Evolutionary conservation across 1,140 invertebrate genomes (phyloP).

Genomic region (Cydia splendana): DNA sequence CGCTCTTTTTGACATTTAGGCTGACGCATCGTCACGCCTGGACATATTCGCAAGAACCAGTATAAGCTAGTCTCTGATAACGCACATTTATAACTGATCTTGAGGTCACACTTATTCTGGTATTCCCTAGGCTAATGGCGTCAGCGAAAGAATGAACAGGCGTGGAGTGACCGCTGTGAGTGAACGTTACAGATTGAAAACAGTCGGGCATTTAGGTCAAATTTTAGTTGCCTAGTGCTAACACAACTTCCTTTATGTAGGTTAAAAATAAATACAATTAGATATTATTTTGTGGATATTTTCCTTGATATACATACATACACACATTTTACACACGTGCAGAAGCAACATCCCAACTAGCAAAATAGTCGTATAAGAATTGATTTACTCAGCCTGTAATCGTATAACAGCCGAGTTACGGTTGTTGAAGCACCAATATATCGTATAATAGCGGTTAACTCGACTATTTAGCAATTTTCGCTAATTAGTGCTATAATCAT

Average conservation of each 20-base stretch:
- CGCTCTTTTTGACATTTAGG: slow-evolving; percentile 5
- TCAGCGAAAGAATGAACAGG: slow-evolving; percentile 1
- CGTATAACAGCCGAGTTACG: too few species aligned
- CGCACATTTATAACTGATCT: neutral
- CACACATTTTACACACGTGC: neutral
- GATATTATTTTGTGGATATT: neutral
- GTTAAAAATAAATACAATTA: neutral
- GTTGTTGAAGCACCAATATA: too few species aligned
- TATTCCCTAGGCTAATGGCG: neutral
- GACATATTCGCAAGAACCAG: neutral
- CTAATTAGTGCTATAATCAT: too few species aligned
- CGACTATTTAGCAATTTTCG: too few species aligned
- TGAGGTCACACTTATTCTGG: neutral
- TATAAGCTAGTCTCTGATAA: neutral
- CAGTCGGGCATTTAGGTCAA: slow-evolving; percentile 2
- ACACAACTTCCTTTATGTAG: neutral
- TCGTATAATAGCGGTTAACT: too few species aligned
- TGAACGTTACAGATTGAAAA: neutral
- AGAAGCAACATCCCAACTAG: neutral
- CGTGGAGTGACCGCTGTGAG: slow-evolving; percentile 6
- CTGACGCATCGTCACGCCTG: neutral
- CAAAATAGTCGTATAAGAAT: too few species aligned
- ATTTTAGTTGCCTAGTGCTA: neutral
- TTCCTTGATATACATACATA: too few species aligned
- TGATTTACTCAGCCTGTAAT: too few species aligned